Evolutionary conservation across 2,113 vertebrate species (phyloP).

Genomic region (Lampris megalopsis): DNA sequence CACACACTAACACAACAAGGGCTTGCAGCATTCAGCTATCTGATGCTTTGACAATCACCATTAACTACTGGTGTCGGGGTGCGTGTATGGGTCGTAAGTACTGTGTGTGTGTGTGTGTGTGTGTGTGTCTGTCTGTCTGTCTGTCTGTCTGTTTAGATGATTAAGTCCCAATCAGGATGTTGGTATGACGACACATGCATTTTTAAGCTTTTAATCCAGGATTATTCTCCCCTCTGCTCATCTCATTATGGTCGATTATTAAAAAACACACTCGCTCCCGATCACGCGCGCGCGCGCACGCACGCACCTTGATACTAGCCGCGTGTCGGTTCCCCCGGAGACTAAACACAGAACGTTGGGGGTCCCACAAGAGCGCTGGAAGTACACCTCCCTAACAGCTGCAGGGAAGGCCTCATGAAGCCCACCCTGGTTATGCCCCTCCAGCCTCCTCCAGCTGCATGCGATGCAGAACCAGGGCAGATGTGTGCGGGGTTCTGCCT

Average conservation of each 20-base stretch:
- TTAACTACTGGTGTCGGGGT: constrained; percentile 4
- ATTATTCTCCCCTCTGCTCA: constrained; percentile 72
- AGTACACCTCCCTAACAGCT: constrained; percentile 34
- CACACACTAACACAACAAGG: too few species aligned
- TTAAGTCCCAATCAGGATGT: constrained; percentile 71
- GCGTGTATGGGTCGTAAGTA: not conserved
- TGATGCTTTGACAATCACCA: constrained; percentile 30
- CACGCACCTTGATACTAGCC: constrained; percentile 53
- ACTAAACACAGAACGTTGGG: constrained; percentile 31
- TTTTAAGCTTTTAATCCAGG: constrained; percentile 76
- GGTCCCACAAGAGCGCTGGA: constrained; percentile 47
- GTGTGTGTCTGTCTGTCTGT: constrained; percentile 15
- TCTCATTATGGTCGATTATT: constrained; percentile 76
- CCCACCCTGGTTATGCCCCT: constrained; percentile 2
- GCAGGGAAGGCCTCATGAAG: not conserved
- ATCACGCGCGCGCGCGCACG: constrained; percentile 3
- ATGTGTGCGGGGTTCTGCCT: too few species aligned
- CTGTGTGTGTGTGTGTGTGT: constrained; percentile 22
- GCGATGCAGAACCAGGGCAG: not conserved
- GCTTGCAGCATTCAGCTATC: constrained; percentile 30
- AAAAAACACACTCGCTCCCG: constrained; percentile 51
- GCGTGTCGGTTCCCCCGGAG: constrained; percentile 67
- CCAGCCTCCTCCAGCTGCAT: not conserved
- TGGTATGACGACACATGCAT: constrained; percentile 70
- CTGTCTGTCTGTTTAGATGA: constrained; percentile 55